Base-by-base conservation (phyloP, 2,888 invertebrate genomes). In the Platypus cylindrus region DNA sequence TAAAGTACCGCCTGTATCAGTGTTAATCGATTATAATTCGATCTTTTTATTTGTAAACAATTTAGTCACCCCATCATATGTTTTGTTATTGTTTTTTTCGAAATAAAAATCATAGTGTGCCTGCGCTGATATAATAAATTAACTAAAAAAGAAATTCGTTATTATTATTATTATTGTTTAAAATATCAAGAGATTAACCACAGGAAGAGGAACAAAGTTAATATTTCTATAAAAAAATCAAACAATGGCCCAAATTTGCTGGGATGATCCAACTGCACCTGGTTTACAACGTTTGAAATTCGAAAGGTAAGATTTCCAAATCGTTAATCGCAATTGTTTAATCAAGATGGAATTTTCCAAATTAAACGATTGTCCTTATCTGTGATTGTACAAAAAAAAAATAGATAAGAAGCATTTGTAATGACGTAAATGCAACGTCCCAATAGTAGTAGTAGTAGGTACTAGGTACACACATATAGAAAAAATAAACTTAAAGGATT, bases 191-290 rank as follows among this genome's bases (percentile, higher is more conserved):
- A n/a, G n/a, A n/a, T n/a, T 7, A 24, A 11, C 27, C n/a, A 7
- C 14, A 4, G 14, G 14, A 4, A 7, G 3, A 3, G 27, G 27
- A 5, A 13, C 25, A 9, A 20, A 5, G 9, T 11, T 9, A 12
- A 31, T 32, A 24, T 28, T 31, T 48, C 45, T 40, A 59, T 59
- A 58, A 56, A 60, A 48, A n/a, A n/a, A n/a, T n/a, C n/a, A n/a
- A n/a, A n/a, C n/a, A n/a, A 59, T 60, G 49, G 62, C 65, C 43
- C 67, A 66, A 51, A 59, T 45, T 26, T 69, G 63, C 51, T 68
- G 68, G 68, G 67, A 68, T 52, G 67, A 67, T 60, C 65, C 37
- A 59, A 52, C 57, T 62, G n/a, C n/a, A n/a, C n/a, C n/a, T n/a
- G n/a, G n/a, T n/a, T n/a, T 59, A 12, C 67, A 52, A 58, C 65